Percentiles rank a stretch among this genome's conserved stretches.
Evolutionary conservation across 2,888 invertebrate genomes (phyloP).

Genomic region (Nasonia oneida): DNA sequence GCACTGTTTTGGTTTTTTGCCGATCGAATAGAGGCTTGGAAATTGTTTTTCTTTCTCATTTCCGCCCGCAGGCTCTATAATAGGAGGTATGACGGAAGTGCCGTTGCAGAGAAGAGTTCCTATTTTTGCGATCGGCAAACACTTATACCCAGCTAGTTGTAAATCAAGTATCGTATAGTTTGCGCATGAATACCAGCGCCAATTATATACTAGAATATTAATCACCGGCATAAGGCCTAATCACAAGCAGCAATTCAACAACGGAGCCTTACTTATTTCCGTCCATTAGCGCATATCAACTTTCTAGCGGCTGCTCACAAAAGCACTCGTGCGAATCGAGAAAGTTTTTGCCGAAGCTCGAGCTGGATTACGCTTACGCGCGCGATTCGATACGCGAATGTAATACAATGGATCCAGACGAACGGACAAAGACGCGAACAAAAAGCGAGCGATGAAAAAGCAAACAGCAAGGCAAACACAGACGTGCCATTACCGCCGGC

Average conservation of each 20-base stretch:
- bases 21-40: not conserved
- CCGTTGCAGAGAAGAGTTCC: no score
- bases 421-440: not conserved
- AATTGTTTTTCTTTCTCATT: not conserved
- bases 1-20: not conserved
- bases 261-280: constrained; percentile 26
- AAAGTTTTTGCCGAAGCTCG: constrained; percentile 40
- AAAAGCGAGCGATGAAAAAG: constrained; percentile 11
- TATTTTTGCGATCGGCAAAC: no score
- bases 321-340: constrained; percentile 51
- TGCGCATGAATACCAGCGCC: constrained; percentile 2
- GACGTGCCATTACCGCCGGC: not conserved
- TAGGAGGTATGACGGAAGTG: no score
- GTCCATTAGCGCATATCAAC: constrained; percentile 44
- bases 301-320: constrained; percentile 36
- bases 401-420: not conserved
- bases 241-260: constrained; percentile 36
- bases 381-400: not conserved
- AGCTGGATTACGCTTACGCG: not conserved
- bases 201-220: constrained; percentile 34
- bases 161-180: not conserved
- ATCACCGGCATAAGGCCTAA: constrained; percentile 32
- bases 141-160: no score
- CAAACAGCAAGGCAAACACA: not conserved
- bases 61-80: not conserved